Evolutionary conservation across 2,888 invertebrate genomes (phyloP).

Genomic region (Aromia moschata): DNA sequence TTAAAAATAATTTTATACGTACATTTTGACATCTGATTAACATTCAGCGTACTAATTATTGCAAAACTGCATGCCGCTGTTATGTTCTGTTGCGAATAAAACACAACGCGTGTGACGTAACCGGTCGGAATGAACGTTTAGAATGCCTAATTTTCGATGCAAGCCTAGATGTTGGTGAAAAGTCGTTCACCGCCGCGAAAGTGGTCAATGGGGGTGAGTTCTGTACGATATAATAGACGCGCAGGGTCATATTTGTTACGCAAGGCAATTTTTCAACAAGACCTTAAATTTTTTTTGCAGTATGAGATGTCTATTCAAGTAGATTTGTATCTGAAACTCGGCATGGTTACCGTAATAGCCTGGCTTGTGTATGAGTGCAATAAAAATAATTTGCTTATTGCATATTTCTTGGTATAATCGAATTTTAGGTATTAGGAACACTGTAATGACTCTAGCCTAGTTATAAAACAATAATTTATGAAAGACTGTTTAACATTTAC

Average conservation of each 20-base stretch:
- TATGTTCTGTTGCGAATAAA: constrained; percentile 9
- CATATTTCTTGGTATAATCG: too few relatives aligned
- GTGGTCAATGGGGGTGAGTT: not conserved
- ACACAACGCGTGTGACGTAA: constrained; percentile 13
- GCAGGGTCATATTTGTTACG: not conserved
- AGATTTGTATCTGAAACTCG: too few relatives aligned
- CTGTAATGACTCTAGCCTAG: too few relatives aligned
- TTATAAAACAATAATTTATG: too few relatives aligned
- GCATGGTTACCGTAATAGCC: too few relatives aligned
- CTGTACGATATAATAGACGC: not conserved
- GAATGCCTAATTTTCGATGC: constrained; percentile 14
- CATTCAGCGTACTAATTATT: constrained; percentile 15
- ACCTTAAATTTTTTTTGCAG: too few relatives aligned
- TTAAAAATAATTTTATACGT: constrained; percentile 16
- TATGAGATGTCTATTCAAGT: too few relatives aligned
- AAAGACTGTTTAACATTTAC: too few relatives aligned
- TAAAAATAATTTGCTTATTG: too few relatives aligned
- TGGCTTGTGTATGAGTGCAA: too few relatives aligned
- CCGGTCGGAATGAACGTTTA: constrained; percentile 13
- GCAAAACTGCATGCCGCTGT: constrained; percentile 16
- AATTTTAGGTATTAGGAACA: too few relatives aligned
- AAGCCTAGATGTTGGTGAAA: not conserved
- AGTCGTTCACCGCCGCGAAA: not conserved
- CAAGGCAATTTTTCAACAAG: too few relatives aligned
- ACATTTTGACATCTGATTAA: constrained; percentile 24